phyloP scores from a whole-genome alignment of 1,140 invertebrate genomes.

The Drosophila ananassae region DNA sequence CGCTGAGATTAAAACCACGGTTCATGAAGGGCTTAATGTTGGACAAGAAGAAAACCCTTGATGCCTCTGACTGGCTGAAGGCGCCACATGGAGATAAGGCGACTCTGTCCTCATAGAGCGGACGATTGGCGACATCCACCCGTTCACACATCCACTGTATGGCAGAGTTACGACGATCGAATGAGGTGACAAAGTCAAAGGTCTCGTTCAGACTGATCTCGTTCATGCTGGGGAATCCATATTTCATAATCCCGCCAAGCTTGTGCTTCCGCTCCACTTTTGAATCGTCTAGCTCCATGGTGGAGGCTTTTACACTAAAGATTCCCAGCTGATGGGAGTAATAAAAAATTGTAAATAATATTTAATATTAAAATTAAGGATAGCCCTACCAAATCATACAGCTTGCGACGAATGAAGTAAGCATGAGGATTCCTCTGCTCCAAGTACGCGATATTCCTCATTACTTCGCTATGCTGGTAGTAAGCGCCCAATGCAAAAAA shows the following conservation, averaged over 20 bases:
- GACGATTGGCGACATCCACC: constrained; percentile 83
- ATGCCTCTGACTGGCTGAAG: constrained; percentile 57
- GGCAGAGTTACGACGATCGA: constrained; percentile 94
- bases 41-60: constrained; percentile 95
- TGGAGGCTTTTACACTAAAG: constrained; percentile 21
- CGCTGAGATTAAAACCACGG: constrained; percentile 95
- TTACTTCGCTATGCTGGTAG: constrained; percentile 66
- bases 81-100: constrained; percentile 66
- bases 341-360: not conserved
- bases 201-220: constrained; percentile 93
- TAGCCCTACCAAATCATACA: constrained; percentile 53
- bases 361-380: too few relatives aligned
- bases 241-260: constrained; percentile 90
- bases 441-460: constrained; percentile 55
- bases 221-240: constrained; percentile 95
- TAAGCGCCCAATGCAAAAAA: constrained; percentile 72
- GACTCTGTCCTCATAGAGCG: not conserved
- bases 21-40: constrained; percentile 99
- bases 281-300: not conserved
- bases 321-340: constrained; percentile 34
- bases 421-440: constrained; percentile 65
- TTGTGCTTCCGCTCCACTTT: constrained; percentile 23
- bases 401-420: constrained; percentile 63
- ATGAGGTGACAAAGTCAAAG: constrained; percentile 92
- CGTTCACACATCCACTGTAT: constrained; percentile 99